phyloP scores from a whole-genome alignment of 2,797 vertebrate species.

The Cyclura pinguis region DNA sequence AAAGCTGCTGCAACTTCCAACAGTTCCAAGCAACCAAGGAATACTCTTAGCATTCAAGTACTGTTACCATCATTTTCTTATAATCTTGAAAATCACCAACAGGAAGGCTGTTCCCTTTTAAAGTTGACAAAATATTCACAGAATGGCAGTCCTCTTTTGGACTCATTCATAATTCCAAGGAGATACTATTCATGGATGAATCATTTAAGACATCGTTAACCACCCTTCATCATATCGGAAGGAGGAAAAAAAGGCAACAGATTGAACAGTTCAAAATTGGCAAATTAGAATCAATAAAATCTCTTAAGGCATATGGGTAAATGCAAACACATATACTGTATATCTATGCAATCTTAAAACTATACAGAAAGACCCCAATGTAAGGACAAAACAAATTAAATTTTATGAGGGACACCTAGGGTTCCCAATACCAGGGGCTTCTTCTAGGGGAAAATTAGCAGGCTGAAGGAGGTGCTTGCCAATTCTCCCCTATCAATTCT shows the following conservation, averaged over 20 bases:
- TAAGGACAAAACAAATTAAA: not conserved
- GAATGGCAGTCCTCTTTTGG: not conserved
- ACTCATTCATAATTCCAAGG: constrained; percentile 46
- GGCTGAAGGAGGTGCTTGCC: not conserved
- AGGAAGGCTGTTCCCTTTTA: not conserved
- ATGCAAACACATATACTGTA: not conserved
- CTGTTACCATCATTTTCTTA: not conserved
- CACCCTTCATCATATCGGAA: too few species aligned
- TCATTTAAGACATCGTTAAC: too few species aligned
- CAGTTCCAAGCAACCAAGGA: not conserved
- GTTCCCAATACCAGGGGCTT: too few species aligned
- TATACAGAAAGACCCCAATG: constrained; percentile 42
- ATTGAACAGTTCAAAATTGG: too few species aligned
- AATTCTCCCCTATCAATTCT: not conserved
- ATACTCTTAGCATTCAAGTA: not conserved
- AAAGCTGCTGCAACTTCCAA: too few species aligned
- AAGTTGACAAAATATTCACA: not conserved
- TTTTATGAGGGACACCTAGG: not conserved
- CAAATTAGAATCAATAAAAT: not conserved
- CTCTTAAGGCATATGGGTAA: not conserved
- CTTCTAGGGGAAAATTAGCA: not conserved
- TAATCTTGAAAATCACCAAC: not conserved
- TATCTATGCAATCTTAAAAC: constrained; percentile 20
- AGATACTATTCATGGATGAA: constrained; percentile 52
- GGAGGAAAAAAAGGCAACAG: too few species aligned